These are phyloP conservation scores for Ornithoptera priamus DNA, from an alignment of 2,888 invertebrate species.

Conservation along the genomic window DNA sequence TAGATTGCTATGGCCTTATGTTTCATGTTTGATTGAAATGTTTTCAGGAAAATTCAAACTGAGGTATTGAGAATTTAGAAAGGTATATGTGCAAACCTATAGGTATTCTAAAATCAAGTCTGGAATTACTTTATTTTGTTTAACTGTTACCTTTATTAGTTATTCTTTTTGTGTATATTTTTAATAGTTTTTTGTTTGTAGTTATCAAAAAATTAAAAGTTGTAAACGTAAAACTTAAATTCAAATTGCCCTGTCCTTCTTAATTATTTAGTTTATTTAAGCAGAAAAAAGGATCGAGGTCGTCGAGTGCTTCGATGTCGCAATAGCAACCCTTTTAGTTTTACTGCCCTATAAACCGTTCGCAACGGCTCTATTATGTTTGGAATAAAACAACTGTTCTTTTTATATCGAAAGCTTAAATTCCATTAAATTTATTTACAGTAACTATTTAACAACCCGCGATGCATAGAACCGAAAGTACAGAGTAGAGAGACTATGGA, in stretches of 20 bases:
- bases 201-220: background rate
- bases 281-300: constrained; percentile 37
- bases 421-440: constrained; percentile 26
- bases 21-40: constrained; percentile 15
- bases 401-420: constrained; percentile 44
- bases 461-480: background rate
- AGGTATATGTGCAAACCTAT: background rate
- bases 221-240: background rate
- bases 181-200: too few relatives aligned
- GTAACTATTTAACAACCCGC: background rate
- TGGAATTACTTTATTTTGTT: background rate
- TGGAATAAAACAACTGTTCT: constrained; percentile 45
- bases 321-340: constrained; percentile 73
- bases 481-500: background rate
- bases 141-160: too few relatives aligned
- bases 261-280: constrained; percentile 26
- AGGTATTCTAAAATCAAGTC: background rate
- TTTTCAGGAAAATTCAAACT: constrained; percentile 4
- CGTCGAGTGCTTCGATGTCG: constrained; percentile 60
- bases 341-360: constrained; percentile 67
- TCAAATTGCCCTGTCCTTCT: background rate
- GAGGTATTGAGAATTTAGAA: background rate
- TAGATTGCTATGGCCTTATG: constrained; percentile 20
- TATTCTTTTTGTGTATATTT: too few relatives aligned
- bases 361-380: constrained; percentile 55